These are phyloP conservation scores for Mixornis gularis DNA, from an alignment of 2,113 vertebrate genomes.

Conservation along the genomic window DNA sequence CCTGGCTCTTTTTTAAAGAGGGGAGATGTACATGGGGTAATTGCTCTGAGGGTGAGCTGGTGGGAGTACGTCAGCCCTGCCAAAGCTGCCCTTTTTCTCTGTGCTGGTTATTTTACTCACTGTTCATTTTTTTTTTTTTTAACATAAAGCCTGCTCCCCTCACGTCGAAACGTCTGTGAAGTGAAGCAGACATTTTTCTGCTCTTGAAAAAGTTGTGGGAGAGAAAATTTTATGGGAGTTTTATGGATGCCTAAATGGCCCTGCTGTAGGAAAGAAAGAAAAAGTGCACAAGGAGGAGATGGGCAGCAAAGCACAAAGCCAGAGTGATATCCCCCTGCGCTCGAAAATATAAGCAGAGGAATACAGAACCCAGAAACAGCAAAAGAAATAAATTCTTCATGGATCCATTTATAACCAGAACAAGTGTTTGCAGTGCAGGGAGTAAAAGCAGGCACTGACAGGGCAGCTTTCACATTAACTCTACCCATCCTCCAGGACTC, in stretches of 20 bases:
- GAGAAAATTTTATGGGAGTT: conserved; percentile 52
- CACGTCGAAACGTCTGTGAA: not conserved
- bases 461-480: not conserved
- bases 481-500: not conserved
- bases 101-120: conserved; percentile 20
- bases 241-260: conserved; percentile 59
- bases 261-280: conserved; percentile 26
- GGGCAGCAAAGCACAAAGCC: conserved; percentile 38
- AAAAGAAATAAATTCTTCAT: conserved; percentile 41
- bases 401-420: conserved; percentile 29
- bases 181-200: conserved; percentile 32
- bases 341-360: not conserved
- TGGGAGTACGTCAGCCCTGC: not conserved
- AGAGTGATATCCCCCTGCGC: conserved; percentile 12
- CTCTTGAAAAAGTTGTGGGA: conserved; percentile 22
- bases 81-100: conserved; percentile 10
- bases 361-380: conserved; percentile 15
- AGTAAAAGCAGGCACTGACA: not conserved
- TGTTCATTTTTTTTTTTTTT: not conserved
- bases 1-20: not conserved
- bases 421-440: conserved; percentile 9
- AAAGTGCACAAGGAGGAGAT: conserved; percentile 39
- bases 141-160: not conserved
- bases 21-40: not conserved
- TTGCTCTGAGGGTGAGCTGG: not conserved